Percentiles rank a stretch among this genome's conserved stretches.
Conservation (phyloP, 1,140 invertebrate genomes). For the Anastrepha obliqua region DNA sequence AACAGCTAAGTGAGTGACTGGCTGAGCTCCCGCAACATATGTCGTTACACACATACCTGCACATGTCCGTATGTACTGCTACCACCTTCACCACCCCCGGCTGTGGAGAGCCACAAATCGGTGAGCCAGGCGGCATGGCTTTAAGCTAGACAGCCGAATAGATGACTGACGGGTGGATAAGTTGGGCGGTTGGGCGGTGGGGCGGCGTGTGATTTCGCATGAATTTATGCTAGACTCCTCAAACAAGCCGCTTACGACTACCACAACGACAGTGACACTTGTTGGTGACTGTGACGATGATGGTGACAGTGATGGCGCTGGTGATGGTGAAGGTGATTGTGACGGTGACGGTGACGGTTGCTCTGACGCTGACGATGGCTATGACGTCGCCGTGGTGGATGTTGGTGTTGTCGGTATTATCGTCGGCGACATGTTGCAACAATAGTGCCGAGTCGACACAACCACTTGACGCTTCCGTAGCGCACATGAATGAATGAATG, state of each 20-base stretch:
- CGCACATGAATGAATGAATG: conserved; percentile 38
- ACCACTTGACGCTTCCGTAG: conserved; percentile 59
- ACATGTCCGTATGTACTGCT: no score
- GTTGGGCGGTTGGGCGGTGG: not conserved
- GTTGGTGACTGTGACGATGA: not conserved
- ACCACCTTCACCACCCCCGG: not conserved
- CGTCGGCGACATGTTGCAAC: conserved; percentile 57
- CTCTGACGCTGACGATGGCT: not conserved
- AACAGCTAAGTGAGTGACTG: not conserved
- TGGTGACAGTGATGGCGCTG: not conserved
- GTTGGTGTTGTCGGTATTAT: not conserved
- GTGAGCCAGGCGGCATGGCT: conserved; percentile 12
- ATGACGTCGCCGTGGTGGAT: not conserved
- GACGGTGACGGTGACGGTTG: conserved; percentile 3
- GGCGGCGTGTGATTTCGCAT: not conserved
- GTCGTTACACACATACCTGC: not conserved
- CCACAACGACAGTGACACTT: not conserved
- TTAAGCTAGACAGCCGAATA: conserved; percentile 39
- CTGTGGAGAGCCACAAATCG: not conserved
- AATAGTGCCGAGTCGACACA: conserved; percentile 56
- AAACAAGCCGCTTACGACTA: conserved; percentile 32
- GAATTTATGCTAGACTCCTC: conserved; percentile 34
- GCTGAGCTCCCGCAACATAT: not conserved
- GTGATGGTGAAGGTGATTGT: not conserved
- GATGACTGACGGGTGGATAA: not conserved